These are phyloP conservation scores for Papilio dardanus DNA, from an alignment of 1,140 invertebrate genomes.

Conservation along the genomic window DNA sequence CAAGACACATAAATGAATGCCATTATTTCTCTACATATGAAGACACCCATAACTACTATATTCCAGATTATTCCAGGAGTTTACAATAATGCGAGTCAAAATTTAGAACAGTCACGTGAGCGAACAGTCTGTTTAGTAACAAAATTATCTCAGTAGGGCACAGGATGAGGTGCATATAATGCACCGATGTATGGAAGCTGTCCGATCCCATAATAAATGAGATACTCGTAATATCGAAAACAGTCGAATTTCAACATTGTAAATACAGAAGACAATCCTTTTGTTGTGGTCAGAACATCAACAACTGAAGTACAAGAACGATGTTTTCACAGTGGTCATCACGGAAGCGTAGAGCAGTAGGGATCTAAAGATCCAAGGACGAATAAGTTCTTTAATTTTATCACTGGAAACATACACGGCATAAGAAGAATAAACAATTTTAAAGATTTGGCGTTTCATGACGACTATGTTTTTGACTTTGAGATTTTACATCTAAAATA, in stretches of 20 bases:
- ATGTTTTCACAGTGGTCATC: neutral
- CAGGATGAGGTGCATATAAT: conserved; percentile 39
- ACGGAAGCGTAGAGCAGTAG: neutral
- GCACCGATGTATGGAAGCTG: conserved; percentile 26
- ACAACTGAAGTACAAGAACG: neutral
- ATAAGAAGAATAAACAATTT: too few species aligned
- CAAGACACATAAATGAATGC: too few species aligned
- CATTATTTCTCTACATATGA: too few species aligned
- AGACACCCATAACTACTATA: neutral
- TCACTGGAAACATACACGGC: neutral
- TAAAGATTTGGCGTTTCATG: neutral
- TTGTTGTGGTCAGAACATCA: neutral
- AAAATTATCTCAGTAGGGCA: conserved; percentile 41
- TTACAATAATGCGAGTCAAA: neutral
- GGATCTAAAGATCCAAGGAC: neutral
- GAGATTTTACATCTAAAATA: neutral
- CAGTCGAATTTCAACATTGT: conserved; percentile 7
- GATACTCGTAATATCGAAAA: neutral
- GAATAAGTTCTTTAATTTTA: neutral
- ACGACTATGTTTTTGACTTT: neutral
- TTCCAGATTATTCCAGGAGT: neutral
- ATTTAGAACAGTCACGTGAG: neutral
- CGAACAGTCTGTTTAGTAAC: conserved; percentile 25
- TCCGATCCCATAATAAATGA: neutral
- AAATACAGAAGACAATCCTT: neutral